Conservation (phyloP, 2,797 vertebrate genomes). For the Yasuhikotakia modesta region DNA sequence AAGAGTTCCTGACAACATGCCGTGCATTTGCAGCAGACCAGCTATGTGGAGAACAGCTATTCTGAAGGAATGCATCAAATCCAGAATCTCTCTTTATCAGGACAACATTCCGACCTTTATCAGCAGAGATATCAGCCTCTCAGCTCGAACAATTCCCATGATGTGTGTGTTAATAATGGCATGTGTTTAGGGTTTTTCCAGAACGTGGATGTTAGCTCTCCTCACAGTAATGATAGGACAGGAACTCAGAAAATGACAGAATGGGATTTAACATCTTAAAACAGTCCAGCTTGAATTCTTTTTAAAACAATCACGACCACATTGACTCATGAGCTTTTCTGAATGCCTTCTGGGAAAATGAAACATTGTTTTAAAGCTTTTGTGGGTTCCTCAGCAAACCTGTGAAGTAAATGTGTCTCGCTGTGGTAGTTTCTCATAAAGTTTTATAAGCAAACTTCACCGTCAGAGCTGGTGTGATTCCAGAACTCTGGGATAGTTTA, state of each 20-base stretch:
- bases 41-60: constrained; percentile 19
- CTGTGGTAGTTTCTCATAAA: constrained; percentile 54
- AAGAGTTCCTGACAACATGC: constrained; percentile 31
- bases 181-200: constrained; percentile 1
- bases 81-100: constrained; percentile 68
- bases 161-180: constrained; percentile 48
- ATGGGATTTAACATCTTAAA: constrained; percentile 1
- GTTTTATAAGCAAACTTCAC: constrained; percentile 61
- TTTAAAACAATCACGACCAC: neutral
- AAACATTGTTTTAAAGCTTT: neutral
- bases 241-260: neutral
- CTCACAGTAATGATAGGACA: constrained; percentile 8
- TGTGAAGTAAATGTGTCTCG: constrained; percentile 53
- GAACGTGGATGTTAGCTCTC: constrained; percentile 30
- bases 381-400: constrained; percentile 24
- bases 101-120: constrained; percentile 75
- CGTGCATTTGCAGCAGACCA: constrained; percentile 33
- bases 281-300: constrained; percentile 4
- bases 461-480: constrained; percentile 11
- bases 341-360: constrained; percentile 3
- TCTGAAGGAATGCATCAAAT: constrained; percentile 46
- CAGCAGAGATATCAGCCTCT: constrained; percentile 64
- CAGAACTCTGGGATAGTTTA: constrained; percentile 69
- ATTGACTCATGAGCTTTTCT: neutral
- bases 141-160: constrained; percentile 60